Percentiles rank a stretch among this genome's conserved stretches.
Conservation (phyloP, 2,888 invertebrate genomes). For the Caenorhabditis panamensis region DNA sequence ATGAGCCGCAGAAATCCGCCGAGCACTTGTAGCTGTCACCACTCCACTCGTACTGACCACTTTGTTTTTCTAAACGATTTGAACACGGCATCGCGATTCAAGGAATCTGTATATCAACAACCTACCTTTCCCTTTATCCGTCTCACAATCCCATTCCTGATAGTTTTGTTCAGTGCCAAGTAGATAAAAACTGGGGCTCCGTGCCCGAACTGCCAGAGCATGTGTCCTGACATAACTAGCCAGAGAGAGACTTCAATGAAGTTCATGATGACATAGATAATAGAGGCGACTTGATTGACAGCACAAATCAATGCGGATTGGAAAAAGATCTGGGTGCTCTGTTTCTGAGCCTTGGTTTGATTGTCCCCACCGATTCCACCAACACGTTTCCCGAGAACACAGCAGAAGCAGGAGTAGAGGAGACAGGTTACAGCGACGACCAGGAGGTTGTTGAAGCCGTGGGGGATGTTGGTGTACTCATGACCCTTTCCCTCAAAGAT, state of each 20-base stretch:
- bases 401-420: conserved; percentile 14
- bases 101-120: too few relatives aligned
- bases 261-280: conserved; percentile 58
- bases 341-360: conserved; percentile 23
- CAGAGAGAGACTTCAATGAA: conserved; percentile 42
- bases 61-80: too few relatives aligned
- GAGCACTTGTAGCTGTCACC: too few relatives aligned
- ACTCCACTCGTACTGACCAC: too few relatives aligned
- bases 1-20: too few relatives aligned
- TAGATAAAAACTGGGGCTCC: conserved; percentile 53
- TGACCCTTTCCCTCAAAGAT: conserved; percentile 23
- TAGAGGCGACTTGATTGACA: conserved; percentile 44
- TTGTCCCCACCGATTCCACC: conserved; percentile 14
- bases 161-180: conserved; percentile 35
- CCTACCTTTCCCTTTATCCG: too few relatives aligned
- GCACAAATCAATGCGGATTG: conserved; percentile 55
- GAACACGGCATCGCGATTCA: too few relatives aligned
- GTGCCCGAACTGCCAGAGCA: conserved; percentile 54
- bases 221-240: conserved; percentile 51
- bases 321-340: conserved; percentile 55
- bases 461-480: conserved; percentile 29
- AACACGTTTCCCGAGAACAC: conserved; percentile 25
- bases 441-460: conserved; percentile 20
- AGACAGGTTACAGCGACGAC: conserved; percentile 11
- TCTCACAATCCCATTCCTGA: conserved; percentile 32